Evolutionary conservation across 2,113 vertebrate genomes (phyloP), one percentile per base, ranked within the genome.

Genomic region (Cygnus buccinator): DNA sequence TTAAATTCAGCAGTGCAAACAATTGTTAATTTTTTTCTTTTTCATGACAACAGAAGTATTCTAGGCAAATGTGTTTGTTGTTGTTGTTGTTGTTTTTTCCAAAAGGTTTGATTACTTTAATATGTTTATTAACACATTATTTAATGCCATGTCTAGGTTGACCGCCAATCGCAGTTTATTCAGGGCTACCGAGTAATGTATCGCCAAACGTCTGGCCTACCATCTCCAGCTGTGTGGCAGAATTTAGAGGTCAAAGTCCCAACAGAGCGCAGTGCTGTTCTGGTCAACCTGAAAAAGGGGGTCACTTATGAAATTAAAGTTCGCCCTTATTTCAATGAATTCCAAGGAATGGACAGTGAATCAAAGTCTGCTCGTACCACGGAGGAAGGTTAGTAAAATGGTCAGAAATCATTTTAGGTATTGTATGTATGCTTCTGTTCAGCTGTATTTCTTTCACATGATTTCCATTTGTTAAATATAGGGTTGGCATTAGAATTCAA

Each of bases 341-440:
- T 99, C 97, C 99, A 99, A 91, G 99, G 99, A 86, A 99, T 99
- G 98, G 99, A 99, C 97, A 99, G 99, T 65, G 99, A 99, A 91
- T 98, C 99, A 50, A 99, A 99, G 97, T 99, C 98, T 5, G 98
- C 98, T 8, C 98, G 99, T 70, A 99, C 99, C 37, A 98, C 98
- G 1, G 99, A 99, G 78, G 99, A 99, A 99, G 99, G 99, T 99
- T 96, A 97, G 98, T 97, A 33, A 91, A 70, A 70, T 29, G 29
- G 14, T 41, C 35, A 41, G 48, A 61, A 81, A 54, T 39, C 5
- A 5, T 57, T 89, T 65, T 59, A 25, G 9, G 58, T 87, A 4
- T 57, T 62, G 23, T 41, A 11, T 52, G 17, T 9, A 1, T 66
- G 14, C 5, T 0, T 41, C 23, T 52, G 16, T 68, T 92, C 28